Conservation (phyloP, 2,113 vertebrate genomes). For the Poeciliopsis retropinna region DNA sequence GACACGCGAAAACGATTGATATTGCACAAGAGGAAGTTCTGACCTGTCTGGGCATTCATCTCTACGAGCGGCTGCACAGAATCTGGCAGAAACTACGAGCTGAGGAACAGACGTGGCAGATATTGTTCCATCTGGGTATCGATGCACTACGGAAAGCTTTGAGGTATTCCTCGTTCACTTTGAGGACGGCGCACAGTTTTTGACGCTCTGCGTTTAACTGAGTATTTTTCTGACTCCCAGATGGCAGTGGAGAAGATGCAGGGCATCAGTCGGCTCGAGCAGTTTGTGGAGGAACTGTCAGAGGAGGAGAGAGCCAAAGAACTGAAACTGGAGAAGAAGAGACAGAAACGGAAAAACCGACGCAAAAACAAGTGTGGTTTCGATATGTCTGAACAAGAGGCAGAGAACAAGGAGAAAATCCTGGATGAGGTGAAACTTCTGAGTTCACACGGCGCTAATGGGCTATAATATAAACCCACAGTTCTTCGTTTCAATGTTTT, state of each 20-base stretch:
- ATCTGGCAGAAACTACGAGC: conserved; percentile 97
- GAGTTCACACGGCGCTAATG: neutral
- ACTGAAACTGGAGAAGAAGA: conserved; percentile 97
- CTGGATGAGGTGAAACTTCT: conserved; percentile 87
- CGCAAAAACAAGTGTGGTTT: conserved; percentile 95
- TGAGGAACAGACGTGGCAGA: conserved; percentile 97
- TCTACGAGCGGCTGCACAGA: conserved; percentile 93
- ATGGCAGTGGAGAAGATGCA: conserved; percentile 98
- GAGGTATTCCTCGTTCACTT: conserved; percentile 80
- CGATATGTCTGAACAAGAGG: conserved; percentile 84
- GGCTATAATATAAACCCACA: neutral
- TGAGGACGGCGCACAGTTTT: neutral
- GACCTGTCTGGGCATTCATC: conserved; percentile 95
- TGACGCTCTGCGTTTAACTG: neutral
- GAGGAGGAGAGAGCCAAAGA: conserved; percentile 95
- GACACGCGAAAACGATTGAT: conserved; percentile 98
- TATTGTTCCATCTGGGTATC: conserved; percentile 94
- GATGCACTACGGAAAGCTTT: conserved; percentile 94
- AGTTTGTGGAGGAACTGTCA: conserved; percentile 95
- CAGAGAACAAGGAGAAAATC: conserved; percentile 84
- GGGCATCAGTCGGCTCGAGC: conserved; percentile 94
- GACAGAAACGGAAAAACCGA: conserved; percentile 95
- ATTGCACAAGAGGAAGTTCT: conserved; percentile 98
- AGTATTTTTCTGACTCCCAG: conserved; percentile 61
- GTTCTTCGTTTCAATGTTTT: neutral